These are phyloP conservation scores for Tangara arthus DNA, from an alignment of 2,797 vertebrate genomes.

Conservation along the genomic window DNA sequence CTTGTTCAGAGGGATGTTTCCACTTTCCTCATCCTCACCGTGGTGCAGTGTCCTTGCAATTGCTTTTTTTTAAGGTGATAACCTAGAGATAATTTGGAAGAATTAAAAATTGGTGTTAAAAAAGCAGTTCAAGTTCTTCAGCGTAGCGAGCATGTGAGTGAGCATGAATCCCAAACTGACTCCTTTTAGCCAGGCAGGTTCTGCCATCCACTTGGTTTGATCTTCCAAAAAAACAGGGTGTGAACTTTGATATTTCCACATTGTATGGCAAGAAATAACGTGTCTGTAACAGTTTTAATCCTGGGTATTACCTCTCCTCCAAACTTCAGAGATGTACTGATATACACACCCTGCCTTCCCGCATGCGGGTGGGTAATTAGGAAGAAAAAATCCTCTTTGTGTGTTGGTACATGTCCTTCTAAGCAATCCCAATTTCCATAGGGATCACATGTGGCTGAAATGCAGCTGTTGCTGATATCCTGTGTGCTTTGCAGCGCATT, in stretches of 20 bases:
- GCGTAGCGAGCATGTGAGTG: accelerated
- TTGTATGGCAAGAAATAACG: conserved; percentile 54
- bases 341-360: conserved; percentile 57
- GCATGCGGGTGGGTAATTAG: neutral
- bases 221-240: conserved; percentile 56
- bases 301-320: conserved; percentile 37
- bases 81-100: neutral
- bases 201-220: conserved; percentile 5
- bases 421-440: neutral
- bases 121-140: neutral
- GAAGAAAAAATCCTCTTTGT: conserved; percentile 20
- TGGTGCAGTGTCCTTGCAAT: neutral
- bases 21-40: neutral
- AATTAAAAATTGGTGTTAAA: neutral
- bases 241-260: conserved; percentile 46
- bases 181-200: conserved; percentile 29
- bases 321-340: conserved; percentile 52
- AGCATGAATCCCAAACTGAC: neutral
- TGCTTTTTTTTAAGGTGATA: neutral
- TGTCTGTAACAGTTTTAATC: conserved; percentile 60
- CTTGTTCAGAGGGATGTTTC: neutral
- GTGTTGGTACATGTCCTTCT: conserved; percentile 27
- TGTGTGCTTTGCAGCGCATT: neutral
- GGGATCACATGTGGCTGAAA: neutral
- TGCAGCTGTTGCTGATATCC: neutral